phyloP scores from a whole-genome alignment of 2,888 invertebrate genomes.

The Psylliodes chrysocephalus region DNA sequence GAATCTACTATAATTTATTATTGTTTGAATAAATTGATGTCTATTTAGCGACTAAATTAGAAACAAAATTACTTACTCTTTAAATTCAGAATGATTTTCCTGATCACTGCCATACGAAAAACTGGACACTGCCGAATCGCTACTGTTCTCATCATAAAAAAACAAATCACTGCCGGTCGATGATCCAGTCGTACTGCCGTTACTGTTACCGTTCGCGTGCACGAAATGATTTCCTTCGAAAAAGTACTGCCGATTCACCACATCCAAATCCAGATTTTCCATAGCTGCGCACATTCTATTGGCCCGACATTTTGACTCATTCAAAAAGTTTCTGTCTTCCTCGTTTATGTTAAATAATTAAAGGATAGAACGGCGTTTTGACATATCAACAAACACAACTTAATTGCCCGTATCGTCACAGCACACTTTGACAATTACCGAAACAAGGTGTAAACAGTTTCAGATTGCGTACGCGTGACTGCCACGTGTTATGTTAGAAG shows the following conservation, averaged over 20 bases:
- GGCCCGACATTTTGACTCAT: no score
- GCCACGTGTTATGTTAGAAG: slow-evolving; percentile 48
- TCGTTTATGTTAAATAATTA: no score
- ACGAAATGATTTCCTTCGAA: slow-evolving; percentile 67
- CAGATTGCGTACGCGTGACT: slow-evolving; percentile 34
- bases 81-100: slow-evolving; percentile 77
- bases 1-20: no score
- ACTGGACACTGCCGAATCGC: slow-evolving; percentile 73
- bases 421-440: slow-evolving; percentile 35
- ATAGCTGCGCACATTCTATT: slow-evolving; percentile 70
- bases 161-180: slow-evolving; percentile 76
- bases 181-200: slow-evolving; percentile 68
- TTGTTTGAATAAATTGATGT: no score
- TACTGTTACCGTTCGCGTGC: slow-evolving; percentile 66
- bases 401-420: background rate
- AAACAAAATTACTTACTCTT: slow-evolving; percentile 72
- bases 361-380: no score
- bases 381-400: no score
- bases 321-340: no score
- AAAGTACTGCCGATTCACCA: slow-evolving; percentile 75
- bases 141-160: slow-evolving; percentile 72
- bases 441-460: background rate
- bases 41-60: no score
- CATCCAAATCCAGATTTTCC: slow-evolving; percentile 76
- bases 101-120: slow-evolving; percentile 84